Conservation (phyloP, 2,888 invertebrate genomes). For the Lasioglossum morio region DNA sequence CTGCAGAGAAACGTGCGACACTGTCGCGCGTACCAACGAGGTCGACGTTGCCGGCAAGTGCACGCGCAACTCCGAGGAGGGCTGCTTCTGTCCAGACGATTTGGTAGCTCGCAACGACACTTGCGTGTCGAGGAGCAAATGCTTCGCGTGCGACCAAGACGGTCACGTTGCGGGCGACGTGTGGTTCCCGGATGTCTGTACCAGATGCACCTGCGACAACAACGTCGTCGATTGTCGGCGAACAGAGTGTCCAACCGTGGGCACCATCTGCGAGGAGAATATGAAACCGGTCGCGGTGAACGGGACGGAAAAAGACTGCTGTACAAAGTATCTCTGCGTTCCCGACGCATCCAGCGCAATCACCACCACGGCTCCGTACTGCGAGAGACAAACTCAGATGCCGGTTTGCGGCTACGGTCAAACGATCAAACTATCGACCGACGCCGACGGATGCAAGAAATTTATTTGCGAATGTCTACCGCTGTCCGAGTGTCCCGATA, state of each 20-base stretch:
- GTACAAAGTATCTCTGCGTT: slow-evolving; percentile 89
- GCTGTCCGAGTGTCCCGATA: slow-evolving; percentile 87
- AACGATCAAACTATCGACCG: slow-evolving; percentile 88
- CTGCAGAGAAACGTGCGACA: slow-evolving; percentile 89
- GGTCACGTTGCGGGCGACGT: slow-evolving; percentile 89
- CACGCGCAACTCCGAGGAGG: slow-evolving; percentile 87
- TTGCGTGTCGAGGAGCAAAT: slow-evolving; percentile 89
- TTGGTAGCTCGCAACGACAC: slow-evolving; percentile 89
- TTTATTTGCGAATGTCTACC: slow-evolving; percentile 93
- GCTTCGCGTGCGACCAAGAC: slow-evolving; percentile 91
- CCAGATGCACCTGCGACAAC: slow-evolving; percentile 89
- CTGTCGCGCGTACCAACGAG: slow-evolving; percentile 84
- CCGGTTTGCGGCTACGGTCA: slow-evolving; percentile 91
- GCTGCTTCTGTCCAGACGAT: slow-evolving; percentile 94
- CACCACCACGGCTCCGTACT: slow-evolving; percentile 85
- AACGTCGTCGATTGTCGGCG: slow-evolving; percentile 88
- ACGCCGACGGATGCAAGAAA: slow-evolving; percentile 89
- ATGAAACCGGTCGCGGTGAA: slow-evolving; percentile 86
- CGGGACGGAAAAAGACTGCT: slow-evolving; percentile 88
- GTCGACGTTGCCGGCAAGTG: slow-evolving; percentile 83
- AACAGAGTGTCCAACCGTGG: slow-evolving; percentile 86
- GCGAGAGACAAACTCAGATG: slow-evolving; percentile 88
- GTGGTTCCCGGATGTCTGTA: slow-evolving; percentile 91
- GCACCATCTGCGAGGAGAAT: slow-evolving; percentile 88
- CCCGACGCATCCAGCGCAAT: slow-evolving; percentile 85